Evolutionary conservation across 2,113 vertebrate species (phyloP).

Genomic region (Neolamprologus longior): DNA sequence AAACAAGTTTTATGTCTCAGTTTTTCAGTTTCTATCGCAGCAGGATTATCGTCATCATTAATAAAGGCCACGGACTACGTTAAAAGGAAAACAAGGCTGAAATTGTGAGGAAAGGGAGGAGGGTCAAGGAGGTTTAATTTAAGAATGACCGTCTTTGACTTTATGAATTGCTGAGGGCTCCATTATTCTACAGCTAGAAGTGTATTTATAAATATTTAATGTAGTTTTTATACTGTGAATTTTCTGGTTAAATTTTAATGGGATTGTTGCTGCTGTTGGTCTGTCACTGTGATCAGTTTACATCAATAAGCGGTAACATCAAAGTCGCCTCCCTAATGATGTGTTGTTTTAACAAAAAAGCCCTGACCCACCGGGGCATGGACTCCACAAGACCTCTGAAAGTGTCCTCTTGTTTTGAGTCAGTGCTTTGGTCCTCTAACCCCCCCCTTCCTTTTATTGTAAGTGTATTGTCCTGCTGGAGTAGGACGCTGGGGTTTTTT

Average conservation of each 20-base stretch:
- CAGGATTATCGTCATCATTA: not conserved
- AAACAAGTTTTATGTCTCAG: not conserved
- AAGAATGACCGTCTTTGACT: not conserved
- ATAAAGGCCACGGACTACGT: not conserved
- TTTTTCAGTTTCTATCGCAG: not conserved
- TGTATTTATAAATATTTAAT: not conserved
- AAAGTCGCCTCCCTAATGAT: not conserved
- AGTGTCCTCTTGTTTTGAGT: not conserved
- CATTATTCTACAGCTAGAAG: not conserved
- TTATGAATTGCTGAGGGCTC: not conserved
- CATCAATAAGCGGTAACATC: not conserved
- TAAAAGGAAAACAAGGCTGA: not conserved
- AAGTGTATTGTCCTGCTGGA: not conserved
- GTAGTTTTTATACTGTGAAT: not conserved
- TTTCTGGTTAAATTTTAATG: not conserved
- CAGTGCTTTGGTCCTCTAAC: rapidly evolving
- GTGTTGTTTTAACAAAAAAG: not conserved
- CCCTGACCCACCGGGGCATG: not conserved
- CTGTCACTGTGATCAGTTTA: not conserved
- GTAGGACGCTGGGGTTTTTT: rapidly evolving
- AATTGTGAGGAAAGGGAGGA: not conserved
- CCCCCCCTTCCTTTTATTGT: too few species aligned
- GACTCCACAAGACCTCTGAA: not conserved
- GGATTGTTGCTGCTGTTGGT: not conserved
- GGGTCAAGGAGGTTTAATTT: not conserved